Evolutionary conservation across 37 sponge, comb jelly and placozoan species (phyloP), one percentile per base, ranked within the genome.

Genomic region (Mnemiopsis leidyi): DNA sequence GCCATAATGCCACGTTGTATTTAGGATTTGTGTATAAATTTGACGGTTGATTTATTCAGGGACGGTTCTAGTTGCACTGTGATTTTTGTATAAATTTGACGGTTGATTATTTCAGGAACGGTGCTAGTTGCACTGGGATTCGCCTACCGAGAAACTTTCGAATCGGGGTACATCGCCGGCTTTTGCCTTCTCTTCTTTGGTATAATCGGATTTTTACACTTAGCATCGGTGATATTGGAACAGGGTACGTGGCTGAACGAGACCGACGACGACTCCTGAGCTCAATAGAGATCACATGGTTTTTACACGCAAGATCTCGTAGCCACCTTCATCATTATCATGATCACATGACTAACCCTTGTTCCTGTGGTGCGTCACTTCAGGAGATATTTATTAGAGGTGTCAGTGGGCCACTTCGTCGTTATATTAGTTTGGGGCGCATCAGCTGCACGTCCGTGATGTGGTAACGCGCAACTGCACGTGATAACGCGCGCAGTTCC

Each of bases 221-320:
- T 85, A 3, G 32, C 90, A 25, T 85, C 90, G 61, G 90, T 85
- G 20, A 85, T 85, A 36, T 26, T 85, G 61, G 90, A 85, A 26
- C 90, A 85, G 61, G 90, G 90, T 3, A 85, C 90, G 90, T 85
- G 90, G 90, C 61, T 85, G 0, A 85, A 85, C 61, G 90, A 85
- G 25, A 23, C 90, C 3, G 90, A 85, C 61, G 90, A 85, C 2
- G 90, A 85, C 26, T 85, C 90, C 24, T 85, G 90, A 85, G 13
- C 61, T 48, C 61, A 48, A 48, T n/a, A n/a, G 61, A 48, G 61
- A 48, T 48, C 61, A 48, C 61, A 48, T 48, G 61, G 9, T 48
- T 48, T 48, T 48, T 48, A 48, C 61, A 48, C 61, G 61, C 5
- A 13, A 48, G 61, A 48, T 48, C 61, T 48, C n/a, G n/a, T n/a